phyloP scores from a whole-genome alignment of 2,797 vertebrate species.

The Menidia menidia region DNA sequence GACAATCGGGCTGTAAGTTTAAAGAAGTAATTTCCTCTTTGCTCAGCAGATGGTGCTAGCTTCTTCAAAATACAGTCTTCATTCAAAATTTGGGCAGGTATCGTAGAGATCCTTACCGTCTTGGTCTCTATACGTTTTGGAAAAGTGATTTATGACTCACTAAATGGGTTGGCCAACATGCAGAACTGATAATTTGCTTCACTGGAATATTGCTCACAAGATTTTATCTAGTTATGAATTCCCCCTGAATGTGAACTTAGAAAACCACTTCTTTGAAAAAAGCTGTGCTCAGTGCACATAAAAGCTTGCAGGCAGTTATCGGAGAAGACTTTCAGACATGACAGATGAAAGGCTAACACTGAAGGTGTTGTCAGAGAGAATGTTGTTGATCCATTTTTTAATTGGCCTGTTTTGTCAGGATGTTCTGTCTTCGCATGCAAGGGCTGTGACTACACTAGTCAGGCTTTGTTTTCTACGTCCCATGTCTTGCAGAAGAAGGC shows the following conservation, averaged over 20 bases:
- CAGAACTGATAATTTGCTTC: not conserved
- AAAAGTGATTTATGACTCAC: not conserved
- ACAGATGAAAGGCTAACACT: not conserved
- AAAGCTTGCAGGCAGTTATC: not conserved
- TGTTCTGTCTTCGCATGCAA: not conserved
- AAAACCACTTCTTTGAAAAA: not conserved
- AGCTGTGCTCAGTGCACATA: too few species aligned
- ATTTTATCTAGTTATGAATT: slow-evolving; percentile 1
- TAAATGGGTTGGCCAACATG: slow-evolving; percentile 2
- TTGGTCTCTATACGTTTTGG: too few species aligned
- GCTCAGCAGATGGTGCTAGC: slow-evolving; percentile 66
- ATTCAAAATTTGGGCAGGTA: not conserved
- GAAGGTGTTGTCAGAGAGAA: too few species aligned
- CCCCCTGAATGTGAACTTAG: slow-evolving; percentile 38
- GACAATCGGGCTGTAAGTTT: slow-evolving; percentile 51
- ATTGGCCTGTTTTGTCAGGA: not conserved
- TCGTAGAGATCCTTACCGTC: not conserved
- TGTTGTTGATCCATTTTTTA: not conserved
- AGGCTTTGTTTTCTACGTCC: not conserved
- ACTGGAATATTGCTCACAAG: not conserved
- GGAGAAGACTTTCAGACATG: rapidly evolving
- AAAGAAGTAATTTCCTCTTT: slow-evolving; percentile 37
- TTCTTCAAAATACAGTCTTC: slow-evolving; percentile 11
- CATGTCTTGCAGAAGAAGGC: not conserved
- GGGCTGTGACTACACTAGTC: rapidly evolving